Percentiles rank a stretch among this genome's conserved stretches.
phyloP scores from a whole-genome alignment of 2,113 vertebrate species.

The Lycocorax pyrrhopterus region DNA sequence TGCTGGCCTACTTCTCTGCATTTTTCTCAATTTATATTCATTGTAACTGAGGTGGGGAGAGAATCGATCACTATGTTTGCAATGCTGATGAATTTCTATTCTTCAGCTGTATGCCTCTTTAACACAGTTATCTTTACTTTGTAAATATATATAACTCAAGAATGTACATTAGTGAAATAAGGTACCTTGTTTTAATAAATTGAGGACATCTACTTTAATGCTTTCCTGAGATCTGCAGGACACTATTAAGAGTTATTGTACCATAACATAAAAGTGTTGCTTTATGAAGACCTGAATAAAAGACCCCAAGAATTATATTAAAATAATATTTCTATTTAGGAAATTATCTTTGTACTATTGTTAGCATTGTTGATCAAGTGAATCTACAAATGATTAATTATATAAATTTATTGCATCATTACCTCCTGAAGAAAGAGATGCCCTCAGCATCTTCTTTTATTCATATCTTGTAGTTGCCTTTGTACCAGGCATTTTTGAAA shows the following conservation, averaged over 20 bases:
- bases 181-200: not conserved
- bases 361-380: not conserved
- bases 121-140: not conserved
- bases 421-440: not conserved
- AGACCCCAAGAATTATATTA: not conserved
- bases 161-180: not conserved
- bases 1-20: not conserved
- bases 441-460: not conserved
- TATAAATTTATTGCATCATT: not conserved
- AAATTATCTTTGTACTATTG: not conserved
- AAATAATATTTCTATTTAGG: not conserved
- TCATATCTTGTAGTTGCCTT: not conserved
- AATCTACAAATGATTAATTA: not conserved
- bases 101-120: not conserved
- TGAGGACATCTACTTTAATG: not conserved
- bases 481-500: not conserved
- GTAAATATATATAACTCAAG: not conserved
- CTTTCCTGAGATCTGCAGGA: not conserved
- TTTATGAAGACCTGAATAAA: not conserved
- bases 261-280: not conserved
- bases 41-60: not conserved
- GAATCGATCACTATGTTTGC: not conserved
- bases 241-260: not conserved
- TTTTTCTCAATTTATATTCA: conserved; percentile 10
- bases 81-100: not conserved